Conservation (phyloP, 2,113 vertebrate genomes). For the Trochalopteron elliotii region DNA sequence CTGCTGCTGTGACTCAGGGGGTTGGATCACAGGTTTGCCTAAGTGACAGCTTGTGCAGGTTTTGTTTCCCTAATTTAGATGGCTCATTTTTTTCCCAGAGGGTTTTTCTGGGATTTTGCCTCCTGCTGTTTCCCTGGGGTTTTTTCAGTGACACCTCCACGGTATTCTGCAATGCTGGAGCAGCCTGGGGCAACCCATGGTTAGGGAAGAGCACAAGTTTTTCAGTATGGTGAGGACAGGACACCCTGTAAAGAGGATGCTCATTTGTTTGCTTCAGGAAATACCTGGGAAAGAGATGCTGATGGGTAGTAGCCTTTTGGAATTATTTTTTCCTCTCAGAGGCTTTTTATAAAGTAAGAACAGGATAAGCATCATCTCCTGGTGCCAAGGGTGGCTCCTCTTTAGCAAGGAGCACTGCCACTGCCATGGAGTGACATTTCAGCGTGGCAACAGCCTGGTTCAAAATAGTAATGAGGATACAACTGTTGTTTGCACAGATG, state of each 20-base stretch:
- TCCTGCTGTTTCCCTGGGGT: background rate
- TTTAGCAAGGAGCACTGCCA: background rate
- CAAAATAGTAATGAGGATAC: background rate
- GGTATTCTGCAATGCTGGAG: background rate
- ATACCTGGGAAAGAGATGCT: background rate
- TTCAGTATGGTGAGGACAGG: rapidly evolving
- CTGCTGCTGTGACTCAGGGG: constrained; percentile 1
- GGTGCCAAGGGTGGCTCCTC: background rate
- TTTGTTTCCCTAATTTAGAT: background rate
- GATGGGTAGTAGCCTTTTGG: background rate
- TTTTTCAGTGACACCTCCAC: background rate
- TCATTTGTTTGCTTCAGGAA: background rate
- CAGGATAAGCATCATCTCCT: background rate
- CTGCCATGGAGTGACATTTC: background rate
- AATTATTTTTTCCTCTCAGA: background rate
- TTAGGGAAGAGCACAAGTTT: background rate
- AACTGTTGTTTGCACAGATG: background rate
- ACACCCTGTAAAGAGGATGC: background rate
- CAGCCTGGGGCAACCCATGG: rapidly evolving
- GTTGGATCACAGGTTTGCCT: background rate
- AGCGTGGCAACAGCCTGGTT: background rate
- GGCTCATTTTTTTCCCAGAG: background rate
- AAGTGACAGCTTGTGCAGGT: background rate
- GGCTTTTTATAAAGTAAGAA: background rate
- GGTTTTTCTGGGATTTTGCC: background rate